A percentile compares a stretch with the other conserved stretches of the same genome.
phyloP scores from a whole-genome alignment of 1,140 invertebrate species.

The Drosophila neocordata region DNA sequence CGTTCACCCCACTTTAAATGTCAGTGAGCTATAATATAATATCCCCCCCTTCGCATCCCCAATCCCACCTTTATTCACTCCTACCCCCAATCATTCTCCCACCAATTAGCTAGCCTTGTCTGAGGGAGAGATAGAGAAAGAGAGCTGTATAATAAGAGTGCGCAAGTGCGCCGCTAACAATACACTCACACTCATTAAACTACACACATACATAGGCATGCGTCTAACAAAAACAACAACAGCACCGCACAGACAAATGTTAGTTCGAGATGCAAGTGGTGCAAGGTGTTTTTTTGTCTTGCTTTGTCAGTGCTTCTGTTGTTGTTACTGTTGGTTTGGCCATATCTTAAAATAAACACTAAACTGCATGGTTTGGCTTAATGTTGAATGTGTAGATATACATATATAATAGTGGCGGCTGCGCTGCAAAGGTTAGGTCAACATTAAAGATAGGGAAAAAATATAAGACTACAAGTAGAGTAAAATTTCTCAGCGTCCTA shows the following conservation, averaged over 20 bases:
- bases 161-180: conserved; percentile 44
- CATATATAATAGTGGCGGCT: no score
- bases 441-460: not conserved
- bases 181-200: conserved; percentile 23
- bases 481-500: no score
- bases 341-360: conserved; percentile 44
- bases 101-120: conserved; percentile 46
- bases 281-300: conserved; percentile 64
- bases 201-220: not conserved
- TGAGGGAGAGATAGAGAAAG: conserved; percentile 13
- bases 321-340: conserved; percentile 14
- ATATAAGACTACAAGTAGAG: no score
- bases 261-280: conserved; percentile 54
- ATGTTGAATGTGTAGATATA: not conserved
- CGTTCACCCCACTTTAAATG: conserved; percentile 79
- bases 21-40: conserved; percentile 49
- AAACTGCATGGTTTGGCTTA: conserved; percentile 15
- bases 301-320: conserved; percentile 2
- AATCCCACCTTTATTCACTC: no score
- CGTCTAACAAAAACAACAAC: conserved; percentile 22
- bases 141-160: conserved; percentile 21
- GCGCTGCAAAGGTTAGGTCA: not conserved
- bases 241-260: conserved; percentile 48
- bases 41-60: not conserved
- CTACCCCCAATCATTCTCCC: not conserved